phyloP scores from a whole-genome alignment of 2,113 vertebrate species.

The Upupa epops region DNA sequence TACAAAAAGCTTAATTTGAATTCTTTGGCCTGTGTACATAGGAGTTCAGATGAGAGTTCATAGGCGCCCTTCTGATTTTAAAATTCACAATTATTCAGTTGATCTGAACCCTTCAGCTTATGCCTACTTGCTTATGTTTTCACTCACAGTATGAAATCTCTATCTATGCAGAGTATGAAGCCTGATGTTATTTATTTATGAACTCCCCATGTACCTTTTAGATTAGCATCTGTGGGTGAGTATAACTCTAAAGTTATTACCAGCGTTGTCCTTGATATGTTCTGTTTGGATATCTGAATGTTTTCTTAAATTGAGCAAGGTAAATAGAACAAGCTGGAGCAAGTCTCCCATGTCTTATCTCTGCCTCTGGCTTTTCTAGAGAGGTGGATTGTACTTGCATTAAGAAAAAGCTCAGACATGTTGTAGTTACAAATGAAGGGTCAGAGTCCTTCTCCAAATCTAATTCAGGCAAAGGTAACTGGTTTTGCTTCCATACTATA shows the following conservation, averaged over 20 bases:
- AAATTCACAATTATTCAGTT: background rate
- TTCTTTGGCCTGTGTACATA: background rate
- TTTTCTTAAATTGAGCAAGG: conserved; percentile 15
- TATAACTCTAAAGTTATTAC: background rate
- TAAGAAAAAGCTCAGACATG: background rate
- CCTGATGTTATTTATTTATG: conserved; percentile 2
- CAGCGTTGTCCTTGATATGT: background rate
- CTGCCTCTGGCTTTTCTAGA: conserved; percentile 1
- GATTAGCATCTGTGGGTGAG: background rate
- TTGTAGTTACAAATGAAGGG: background rate
- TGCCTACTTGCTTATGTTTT: background rate
- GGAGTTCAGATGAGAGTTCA: background rate
- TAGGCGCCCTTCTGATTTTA: background rate
- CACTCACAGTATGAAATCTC: background rate
- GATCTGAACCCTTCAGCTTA: background rate
- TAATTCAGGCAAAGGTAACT: background rate
- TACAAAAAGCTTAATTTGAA: background rate
- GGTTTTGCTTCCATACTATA: background rate
- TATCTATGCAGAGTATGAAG: background rate
- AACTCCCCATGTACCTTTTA: background rate
- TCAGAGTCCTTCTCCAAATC: background rate
- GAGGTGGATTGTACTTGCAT: background rate
- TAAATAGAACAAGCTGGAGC: conserved; percentile 39
- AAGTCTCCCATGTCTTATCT: background rate
- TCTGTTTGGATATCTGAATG: conserved; percentile 1